Percentiles rank a stretch among this genome's conserved stretches.
Evolutionary conservation across 2,113 vertebrate genomes (phyloP).

Genomic region (Dicrurus megarhynchus): DNA sequence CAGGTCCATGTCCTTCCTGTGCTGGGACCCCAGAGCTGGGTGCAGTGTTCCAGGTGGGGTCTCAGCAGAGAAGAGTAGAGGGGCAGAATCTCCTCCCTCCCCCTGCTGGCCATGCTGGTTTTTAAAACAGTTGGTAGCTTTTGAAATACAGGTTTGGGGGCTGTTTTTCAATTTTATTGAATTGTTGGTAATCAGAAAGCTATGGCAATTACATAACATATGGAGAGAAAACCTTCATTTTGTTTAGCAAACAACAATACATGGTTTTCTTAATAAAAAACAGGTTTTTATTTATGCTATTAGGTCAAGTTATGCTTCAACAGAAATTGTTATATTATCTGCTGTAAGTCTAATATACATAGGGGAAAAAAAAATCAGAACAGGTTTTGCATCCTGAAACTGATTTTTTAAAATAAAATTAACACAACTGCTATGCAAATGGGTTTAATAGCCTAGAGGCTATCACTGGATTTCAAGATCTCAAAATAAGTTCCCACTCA

Average conservation of each 20-base stretch:
- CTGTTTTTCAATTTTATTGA: background rate
- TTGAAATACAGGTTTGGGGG: background rate
- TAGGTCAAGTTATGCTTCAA: background rate
- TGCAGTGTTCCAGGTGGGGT: background rate
- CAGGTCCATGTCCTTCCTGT: background rate
- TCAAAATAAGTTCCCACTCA: background rate
- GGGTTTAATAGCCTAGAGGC: background rate
- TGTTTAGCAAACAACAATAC: background rate
- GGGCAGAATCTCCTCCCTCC: background rate
- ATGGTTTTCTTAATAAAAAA: background rate
- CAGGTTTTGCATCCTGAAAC: background rate
- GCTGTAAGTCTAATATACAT: background rate
- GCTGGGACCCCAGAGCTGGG: background rate
- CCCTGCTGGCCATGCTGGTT: background rate
- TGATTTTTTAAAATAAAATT: background rate
- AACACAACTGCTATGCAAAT: background rate
- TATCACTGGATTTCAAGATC: background rate
- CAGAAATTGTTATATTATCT: background rate
- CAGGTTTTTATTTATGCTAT: background rate
- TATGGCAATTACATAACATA: background rate
- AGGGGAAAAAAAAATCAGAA: background rate
- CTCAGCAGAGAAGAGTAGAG: background rate
- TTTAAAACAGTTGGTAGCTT: background rate
- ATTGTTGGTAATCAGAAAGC: background rate
- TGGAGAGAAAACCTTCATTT: background rate